These are phyloP conservation scores for honey bee (Apis mellifera) DNA, from an alignment of 1,140 invertebrate genomes.

Conservation along the genomic window DNA sequence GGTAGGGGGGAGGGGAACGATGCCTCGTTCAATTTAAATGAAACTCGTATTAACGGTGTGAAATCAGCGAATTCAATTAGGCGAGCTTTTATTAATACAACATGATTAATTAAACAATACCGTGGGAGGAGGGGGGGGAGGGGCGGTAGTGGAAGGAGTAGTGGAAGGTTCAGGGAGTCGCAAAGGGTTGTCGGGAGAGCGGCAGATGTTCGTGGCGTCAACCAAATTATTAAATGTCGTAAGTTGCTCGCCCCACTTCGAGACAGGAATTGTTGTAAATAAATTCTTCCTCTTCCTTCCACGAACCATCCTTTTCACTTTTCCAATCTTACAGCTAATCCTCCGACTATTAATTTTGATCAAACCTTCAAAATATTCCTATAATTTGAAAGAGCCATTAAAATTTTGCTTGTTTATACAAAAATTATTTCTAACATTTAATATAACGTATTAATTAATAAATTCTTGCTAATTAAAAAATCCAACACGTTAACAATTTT, in stretches of 20 bases:
- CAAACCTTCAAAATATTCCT: neutral
- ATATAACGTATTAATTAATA: too few species aligned
- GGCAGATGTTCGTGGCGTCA: conserved; percentile 79
- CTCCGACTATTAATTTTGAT: neutral
- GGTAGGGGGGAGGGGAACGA: conserved; percentile 37
- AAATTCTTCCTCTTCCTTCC: conserved; percentile 17
- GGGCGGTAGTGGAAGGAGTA: neutral
- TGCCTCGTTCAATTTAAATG: conserved; percentile 76
- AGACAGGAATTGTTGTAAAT: conserved; percentile 26
- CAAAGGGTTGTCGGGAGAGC: conserved; percentile 73
- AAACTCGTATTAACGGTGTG: conserved; percentile 76
- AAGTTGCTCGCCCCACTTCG: conserved; percentile 57
- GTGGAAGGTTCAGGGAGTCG: conserved; percentile 41
- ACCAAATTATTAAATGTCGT: conserved; percentile 78
- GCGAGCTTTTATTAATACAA: conserved; percentile 78
- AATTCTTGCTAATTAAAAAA: too few species aligned
- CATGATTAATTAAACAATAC: conserved; percentile 79
- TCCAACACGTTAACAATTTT: too few species aligned
- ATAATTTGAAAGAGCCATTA: neutral
- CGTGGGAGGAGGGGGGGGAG: conserved; percentile 48
- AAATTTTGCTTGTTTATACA: too few species aligned
- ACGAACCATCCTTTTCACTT: neutral
- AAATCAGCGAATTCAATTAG: conserved; percentile 76
- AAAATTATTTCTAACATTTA: neutral
- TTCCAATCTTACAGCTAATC: neutral